phyloP scores from a whole-genome alignment of 2,888 invertebrate species.

The Heliconius hortense region DNA sequence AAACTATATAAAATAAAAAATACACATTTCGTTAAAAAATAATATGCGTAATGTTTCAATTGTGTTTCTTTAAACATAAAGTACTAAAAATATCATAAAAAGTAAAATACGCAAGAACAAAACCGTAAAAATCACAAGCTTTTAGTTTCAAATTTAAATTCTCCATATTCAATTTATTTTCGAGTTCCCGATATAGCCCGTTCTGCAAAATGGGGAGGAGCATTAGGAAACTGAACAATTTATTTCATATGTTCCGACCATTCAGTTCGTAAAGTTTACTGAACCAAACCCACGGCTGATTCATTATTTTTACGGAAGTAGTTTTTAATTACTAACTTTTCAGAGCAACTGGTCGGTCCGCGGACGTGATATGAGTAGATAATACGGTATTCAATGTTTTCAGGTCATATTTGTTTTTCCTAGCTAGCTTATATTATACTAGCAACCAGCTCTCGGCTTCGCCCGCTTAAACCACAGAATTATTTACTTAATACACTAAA shows the following conservation, averaged over 20 bases:
- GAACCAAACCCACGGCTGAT: too few species aligned
- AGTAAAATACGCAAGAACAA: not conserved
- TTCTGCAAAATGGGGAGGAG: conserved; percentile 22
- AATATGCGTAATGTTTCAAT: too few species aligned
- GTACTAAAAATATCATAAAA: not conserved
- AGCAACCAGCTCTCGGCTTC: too few species aligned
- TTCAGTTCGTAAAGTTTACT: conserved; percentile 19
- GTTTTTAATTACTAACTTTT: too few species aligned
- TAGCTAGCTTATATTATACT: not conserved
- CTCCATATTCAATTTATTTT: conserved; percentile 22
- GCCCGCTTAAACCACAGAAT: too few species aligned
- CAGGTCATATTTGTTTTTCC: conserved; percentile 9
- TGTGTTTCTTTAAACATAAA: too few species aligned
- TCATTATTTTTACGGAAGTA: too few species aligned
- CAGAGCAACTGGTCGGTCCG: too few species aligned
- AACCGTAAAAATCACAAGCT: conserved; percentile 14
- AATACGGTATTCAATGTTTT: conserved; percentile 18
- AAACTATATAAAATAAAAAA: not conserved
- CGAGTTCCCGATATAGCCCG: conserved; percentile 24
- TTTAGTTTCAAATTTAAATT: conserved; percentile 25
- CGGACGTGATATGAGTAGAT: too few species aligned
- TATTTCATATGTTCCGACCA: conserved; percentile 28
- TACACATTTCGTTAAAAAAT: not conserved
- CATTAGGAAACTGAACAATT: conserved; percentile 33
- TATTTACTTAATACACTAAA: too few species aligned